phyloP scores from a whole-genome alignment of 2,888 invertebrate genomes.

The Papilio protenor region DNA sequence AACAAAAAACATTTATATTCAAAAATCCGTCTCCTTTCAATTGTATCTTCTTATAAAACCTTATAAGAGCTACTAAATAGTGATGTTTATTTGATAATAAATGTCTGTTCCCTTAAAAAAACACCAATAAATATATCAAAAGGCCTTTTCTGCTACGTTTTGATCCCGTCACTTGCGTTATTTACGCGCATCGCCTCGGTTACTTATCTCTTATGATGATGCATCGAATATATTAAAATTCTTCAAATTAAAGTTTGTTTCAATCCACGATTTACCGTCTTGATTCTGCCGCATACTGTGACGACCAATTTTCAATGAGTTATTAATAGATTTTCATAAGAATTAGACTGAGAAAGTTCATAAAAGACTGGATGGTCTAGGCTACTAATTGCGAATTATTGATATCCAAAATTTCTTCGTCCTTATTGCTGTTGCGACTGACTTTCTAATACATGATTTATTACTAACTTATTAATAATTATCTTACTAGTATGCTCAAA shows the following conservation, averaged over 20 bases:
- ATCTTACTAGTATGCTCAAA: not conserved
- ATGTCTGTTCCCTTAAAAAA: constrained; percentile 70
- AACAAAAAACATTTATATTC: not conserved
- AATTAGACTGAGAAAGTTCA: no score
- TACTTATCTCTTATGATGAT: constrained; percentile 25
- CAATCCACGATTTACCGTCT: not conserved
- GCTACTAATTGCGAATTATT: no score
- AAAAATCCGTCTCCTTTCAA: constrained; percentile 56
- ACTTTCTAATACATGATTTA: no score
- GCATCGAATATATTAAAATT: constrained; percentile 34
- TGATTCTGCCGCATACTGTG: not conserved
- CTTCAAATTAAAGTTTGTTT: constrained; percentile 23
- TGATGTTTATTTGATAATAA: constrained; percentile 75
- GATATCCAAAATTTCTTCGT: no score
- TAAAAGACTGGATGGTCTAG: no score
- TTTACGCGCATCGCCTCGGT: constrained; percentile 30
- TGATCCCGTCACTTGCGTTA: constrained; percentile 56
- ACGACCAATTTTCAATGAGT: not conserved
- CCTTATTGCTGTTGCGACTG: no score
- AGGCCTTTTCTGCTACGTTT: constrained; percentile 54
- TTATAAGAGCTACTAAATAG: constrained; percentile 79
- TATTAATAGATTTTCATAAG: not conserved
- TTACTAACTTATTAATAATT: not conserved
- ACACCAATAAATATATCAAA: constrained; percentile 76
- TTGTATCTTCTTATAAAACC: constrained; percentile 64